Evolutionary conservation across 2,888 invertebrate species (phyloP), one percentile per base, ranked within the genome.

Genomic region (Candidula unifasciata): DNA sequence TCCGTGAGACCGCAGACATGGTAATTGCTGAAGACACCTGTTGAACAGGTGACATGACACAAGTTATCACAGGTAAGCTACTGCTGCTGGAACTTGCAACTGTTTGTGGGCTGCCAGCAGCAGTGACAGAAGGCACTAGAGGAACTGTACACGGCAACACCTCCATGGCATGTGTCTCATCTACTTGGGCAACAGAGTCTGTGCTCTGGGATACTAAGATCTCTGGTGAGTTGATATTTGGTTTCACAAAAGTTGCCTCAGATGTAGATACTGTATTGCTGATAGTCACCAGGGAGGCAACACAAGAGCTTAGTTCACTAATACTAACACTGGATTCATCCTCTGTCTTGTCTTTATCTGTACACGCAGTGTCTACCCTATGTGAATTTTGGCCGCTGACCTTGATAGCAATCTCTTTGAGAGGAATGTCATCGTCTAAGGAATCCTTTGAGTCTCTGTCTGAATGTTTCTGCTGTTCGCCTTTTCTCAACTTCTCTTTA

Each of bases 1-100:
- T 18, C 3, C 5, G 79, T 21, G 87, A 54, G 37, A 85, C 79
- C 52, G 87, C 86, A 33, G 86, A 87, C 78, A 89, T 85, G 82
- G 89, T 87, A 73, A 88, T 87, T 33, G 89, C 86, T 57, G 87
- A 85, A 21, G 89, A 74, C 13, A 89, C 78, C 80, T 89, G 89
- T 60, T 86, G 88, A 35, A 89, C 85, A 68, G 89, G 88, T 33
- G 83, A 80, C 54, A 73, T 82, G 8, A 83, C 68, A 57, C 77
- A 83, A 35, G 82, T 83, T 37, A 81, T 78, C 27, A 80, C 66
- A 18, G 81, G 73, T 21, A 80, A 60, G 54, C 37, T 66, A 30
- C 52, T 71, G 33, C 24, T 66, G 64, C 21, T 83, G 44, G 0
- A 57, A 18, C 54, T 27, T 44, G 13, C 44, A 18, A 37, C 66